phyloP scores from a whole-genome alignment of 2,113 vertebrate species.

The Furnarius figulus region DNA sequence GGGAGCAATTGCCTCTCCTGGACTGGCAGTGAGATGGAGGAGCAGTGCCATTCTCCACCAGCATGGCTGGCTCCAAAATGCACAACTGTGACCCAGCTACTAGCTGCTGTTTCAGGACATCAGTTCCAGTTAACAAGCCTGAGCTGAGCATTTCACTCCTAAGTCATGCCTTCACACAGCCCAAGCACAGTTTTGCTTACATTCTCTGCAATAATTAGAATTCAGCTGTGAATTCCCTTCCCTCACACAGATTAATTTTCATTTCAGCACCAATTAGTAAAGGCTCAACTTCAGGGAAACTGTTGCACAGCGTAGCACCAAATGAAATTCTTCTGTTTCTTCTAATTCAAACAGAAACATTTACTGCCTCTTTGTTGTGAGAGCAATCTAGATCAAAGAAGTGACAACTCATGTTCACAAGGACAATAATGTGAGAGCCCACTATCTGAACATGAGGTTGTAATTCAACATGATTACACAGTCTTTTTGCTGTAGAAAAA shows the following conservation, averaged over 20 bases:
- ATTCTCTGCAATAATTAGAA: conserved; percentile 11
- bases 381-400: conserved; percentile 36
- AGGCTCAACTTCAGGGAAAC: conserved; percentile 14
- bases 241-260: conserved; percentile 21
- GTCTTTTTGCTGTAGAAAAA: conserved; percentile 18
- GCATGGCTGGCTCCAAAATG: neutral
- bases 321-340: neutral
- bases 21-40: neutral
- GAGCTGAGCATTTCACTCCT: neutral
- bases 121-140: neutral
- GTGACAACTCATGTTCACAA: conserved; percentile 46
- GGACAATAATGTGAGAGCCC: neutral
- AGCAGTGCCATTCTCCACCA: neutral
- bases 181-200: neutral
- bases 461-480: conserved; percentile 26
- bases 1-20: neutral
- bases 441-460: conserved; percentile 23
- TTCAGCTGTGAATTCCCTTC: conserved; percentile 15
- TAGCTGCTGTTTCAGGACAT: neutral
- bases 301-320: neutral
- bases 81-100: neutral
- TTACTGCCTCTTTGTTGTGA: conserved; percentile 25
- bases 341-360: conserved; percentile 36
- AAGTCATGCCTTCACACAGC: neutral
- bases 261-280: conserved; percentile 33